Base-by-base conservation (phyloP, 2,113 vertebrate genomes). In the Stigmatopora argus region DNA sequence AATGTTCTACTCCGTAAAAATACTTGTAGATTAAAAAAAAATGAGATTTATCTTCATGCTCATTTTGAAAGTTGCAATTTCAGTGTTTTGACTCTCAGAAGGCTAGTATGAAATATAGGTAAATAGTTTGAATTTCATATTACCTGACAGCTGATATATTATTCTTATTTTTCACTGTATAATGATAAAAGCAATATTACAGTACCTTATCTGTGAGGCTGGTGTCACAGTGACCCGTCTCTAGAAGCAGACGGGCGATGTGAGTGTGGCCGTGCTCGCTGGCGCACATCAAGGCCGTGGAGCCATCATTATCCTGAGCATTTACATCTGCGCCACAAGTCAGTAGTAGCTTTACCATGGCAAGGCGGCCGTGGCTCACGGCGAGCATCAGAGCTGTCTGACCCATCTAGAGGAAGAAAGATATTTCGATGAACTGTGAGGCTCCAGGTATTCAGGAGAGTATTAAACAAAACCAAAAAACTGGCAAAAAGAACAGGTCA, bases 301-400 rank as follows among this genome's bases (percentile, higher is more conserved):
- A 95, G 60, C 94, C 94, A 1, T 95, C 93, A 0, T 89, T 84
- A 38, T 96, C 94, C 69, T 94, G 94, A 10, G 87, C 66, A 41
- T 95, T 94, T 58, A 93, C 87, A 6, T 94, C 90, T 0, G 90
- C 89, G 1, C 81, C 83, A 0, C 91, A 92, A n/a, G 86, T 83
- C 74, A 96, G 87, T 77, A 96, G 89, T 19, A 94, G 88, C 44
- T 86, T 91, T 74, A 94, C 94, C 90, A 94, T 92, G 15, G 94
- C 92, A 61, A 89, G 83, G 0, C 93, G 92, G 0, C 94, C 94
- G 0, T 96, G 94, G 88, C 94, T 94, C 67, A 94, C 92, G 0
- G 94, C 93, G 26, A 96, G 88, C 94, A 96, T 96, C 65, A 96
- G 88, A 0, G 94, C 94, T 0, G 94, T 96, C 89, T 96, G 94